Base-by-base conservation (phyloP, 92 coral and sea anemone species). In the Umimayanthus kanabou region DNA sequence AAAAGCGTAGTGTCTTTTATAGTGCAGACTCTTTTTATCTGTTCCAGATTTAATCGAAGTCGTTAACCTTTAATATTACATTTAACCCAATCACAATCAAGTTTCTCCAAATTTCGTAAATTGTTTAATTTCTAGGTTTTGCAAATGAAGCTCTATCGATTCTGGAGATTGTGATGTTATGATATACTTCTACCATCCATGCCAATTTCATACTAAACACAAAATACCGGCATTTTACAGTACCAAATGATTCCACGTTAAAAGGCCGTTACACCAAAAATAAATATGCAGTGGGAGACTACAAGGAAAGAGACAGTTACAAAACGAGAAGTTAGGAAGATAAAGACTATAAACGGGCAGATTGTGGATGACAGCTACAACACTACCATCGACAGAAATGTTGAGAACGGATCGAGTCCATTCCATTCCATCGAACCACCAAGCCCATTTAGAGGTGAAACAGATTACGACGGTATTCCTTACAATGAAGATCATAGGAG, bases 261-360 rank as follows among this genome's bases (percentile, higher is more conserved):
- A 75, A 20, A 39, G 79, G 10, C 26, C 15, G 47, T 75, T 37
- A 25, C 79, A 23, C 14, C 5, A 37, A 29, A 28, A 14, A 29
- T 16, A 9, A 75, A 18, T n/a, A 83, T 83, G 87, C 76, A 70
- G 77, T 66, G 86, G 86, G 86, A 82, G 73, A 66, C 75, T 39
- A 70, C 87, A 67, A 47, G 78, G 71, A 70, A 83, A 47, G 77
- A 70, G 77, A 83, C 78, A 33, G 65, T 83, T 50, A 83, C 87
- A 11, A 83, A 29, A 83, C 87, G 87, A 43, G 87, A 83, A 47
- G 66, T 83, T 26, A 45, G 87, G 43, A 83, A 43, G 58, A 26
- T 83, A 0, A 83, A 69, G 77, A 83, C 78, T 20, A 66, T 69
- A 30, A 83, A 83, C 71, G 87, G 87, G 30, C 30, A 70, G 29